phyloP scores from a whole-genome alignment of 2,888 invertebrate genomes.

The Gnatocerus cornutus region DNA sequence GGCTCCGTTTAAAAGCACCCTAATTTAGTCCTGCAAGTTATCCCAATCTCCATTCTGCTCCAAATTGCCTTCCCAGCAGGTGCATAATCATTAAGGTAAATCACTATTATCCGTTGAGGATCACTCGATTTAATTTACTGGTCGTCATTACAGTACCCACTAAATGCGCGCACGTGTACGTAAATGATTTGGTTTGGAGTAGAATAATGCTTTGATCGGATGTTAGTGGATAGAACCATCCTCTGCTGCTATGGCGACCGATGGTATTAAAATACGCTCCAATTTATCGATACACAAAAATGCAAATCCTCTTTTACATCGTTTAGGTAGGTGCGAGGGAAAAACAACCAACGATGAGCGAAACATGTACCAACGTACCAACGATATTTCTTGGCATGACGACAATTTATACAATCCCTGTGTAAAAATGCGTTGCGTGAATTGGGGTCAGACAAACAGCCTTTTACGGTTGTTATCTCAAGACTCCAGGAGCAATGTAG shows the following conservation, averaged over 20 bases:
- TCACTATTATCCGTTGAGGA: conserved; percentile 28
- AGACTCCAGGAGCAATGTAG: conserved; percentile 62
- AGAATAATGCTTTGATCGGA: conserved; percentile 52
- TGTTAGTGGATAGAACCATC: conserved; percentile 46
- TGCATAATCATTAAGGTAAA: conserved; percentile 23
- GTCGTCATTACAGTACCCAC: conserved; percentile 51
- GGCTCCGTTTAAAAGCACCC: no score
- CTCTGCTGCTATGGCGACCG: conserved; percentile 42
- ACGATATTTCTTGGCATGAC: background rate
- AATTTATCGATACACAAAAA: conserved; percentile 36
- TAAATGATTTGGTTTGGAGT: conserved; percentile 53
- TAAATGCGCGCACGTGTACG: conserved; percentile 56
- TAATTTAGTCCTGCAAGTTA: no score
- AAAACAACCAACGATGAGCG: background rate
- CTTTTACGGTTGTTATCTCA: conserved; percentile 64
- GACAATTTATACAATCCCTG: conserved; percentile 23
- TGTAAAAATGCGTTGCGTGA: conserved; percentile 42
- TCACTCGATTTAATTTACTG: conserved; percentile 47
- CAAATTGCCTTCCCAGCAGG: conserved; percentile 10
- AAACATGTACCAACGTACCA: background rate
- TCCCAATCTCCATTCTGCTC: background rate
- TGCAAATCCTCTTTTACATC: conserved; percentile 40
- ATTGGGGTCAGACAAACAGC: conserved; percentile 50
- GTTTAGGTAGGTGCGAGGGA: conserved; percentile 32
- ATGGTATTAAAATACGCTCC: conserved; percentile 16